These are phyloP conservation scores for Catharus minimus DNA, from an alignment of 2,113 vertebrate species.

Conservation along the genomic window DNA sequence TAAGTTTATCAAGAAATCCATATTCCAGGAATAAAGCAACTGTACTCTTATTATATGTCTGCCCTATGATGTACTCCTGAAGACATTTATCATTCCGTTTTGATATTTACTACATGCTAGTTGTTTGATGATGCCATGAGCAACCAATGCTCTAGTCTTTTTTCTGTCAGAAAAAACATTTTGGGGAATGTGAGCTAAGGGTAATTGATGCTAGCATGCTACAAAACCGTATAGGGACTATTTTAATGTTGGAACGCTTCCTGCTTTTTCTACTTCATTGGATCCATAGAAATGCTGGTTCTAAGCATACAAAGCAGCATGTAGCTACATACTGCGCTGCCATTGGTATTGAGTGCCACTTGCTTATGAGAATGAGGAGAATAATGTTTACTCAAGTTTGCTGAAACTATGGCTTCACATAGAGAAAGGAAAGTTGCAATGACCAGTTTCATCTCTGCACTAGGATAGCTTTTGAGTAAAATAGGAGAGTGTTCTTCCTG, in stretches of 20 bases:
- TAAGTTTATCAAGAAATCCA: not conserved
- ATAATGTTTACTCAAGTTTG: not conserved
- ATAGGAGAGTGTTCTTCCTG: not conserved
- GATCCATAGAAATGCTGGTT: not conserved
- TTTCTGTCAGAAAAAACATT: not conserved
- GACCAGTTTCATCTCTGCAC: not conserved
- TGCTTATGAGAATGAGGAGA: not conserved
- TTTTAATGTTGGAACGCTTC: not conserved
- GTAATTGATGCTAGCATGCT: not conserved
- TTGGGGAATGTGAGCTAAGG: not conserved
- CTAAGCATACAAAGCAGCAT: not conserved
- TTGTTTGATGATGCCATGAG: not conserved
- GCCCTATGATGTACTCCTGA: not conserved
- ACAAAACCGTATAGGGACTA: not conserved
- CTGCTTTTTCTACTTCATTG: not conserved
- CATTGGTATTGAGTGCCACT: not conserved
- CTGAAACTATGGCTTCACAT: not conserved
- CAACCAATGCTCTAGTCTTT: not conserved
- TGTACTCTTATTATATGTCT: not conserved
- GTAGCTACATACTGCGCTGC: not conserved
- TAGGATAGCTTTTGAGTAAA: not conserved
- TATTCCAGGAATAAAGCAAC: not conserved
- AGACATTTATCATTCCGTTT: not conserved
- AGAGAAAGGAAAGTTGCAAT: not conserved
- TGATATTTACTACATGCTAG: not conserved